These are phyloP conservation scores for Chironomus riparius DNA, from an alignment of 2,888 invertebrate genomes.

Conservation along the genomic window DNA sequence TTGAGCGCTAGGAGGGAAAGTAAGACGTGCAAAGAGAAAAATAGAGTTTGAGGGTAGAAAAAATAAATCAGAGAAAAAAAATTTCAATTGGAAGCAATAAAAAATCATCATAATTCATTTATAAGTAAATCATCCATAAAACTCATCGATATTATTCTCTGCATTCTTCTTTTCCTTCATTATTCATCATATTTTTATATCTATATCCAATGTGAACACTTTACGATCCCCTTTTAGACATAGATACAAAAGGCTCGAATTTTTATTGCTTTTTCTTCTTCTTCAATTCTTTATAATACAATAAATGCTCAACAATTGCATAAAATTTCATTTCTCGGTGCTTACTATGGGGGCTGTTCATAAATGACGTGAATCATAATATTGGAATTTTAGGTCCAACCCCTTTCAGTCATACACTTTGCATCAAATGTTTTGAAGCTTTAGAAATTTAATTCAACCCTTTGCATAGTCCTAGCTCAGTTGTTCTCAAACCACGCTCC, in stretches of 20 bases:
- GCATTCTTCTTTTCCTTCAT: constrained; percentile 5
- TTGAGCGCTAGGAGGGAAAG: neutral
- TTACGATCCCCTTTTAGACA: neutral
- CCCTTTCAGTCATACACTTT: no score
- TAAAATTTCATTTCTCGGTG: neutral
- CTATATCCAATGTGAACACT: neutral
- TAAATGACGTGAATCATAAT: no score
- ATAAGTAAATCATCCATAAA: constrained; percentile 26
- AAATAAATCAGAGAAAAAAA: constrained; percentile 21
- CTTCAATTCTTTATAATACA: neutral
- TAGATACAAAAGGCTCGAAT: neutral
- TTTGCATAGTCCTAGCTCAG: no score
- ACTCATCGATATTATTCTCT: constrained; percentile 9
- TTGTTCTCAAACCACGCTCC: no score
- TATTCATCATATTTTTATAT: constrained; percentile 16
- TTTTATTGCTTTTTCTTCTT: neutral
- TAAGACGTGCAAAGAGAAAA: neutral
- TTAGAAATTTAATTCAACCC: no score
- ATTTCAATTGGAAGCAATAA: constrained; percentile 23
- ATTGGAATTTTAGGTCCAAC: no score
- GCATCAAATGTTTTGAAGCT: no score
- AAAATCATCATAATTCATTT: constrained; percentile 25
- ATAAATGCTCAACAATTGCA: neutral
- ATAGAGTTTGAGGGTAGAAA: neutral
- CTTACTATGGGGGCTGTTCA: no score